Percentiles rank a stretch among this genome's conserved stretches.
phyloP scores from a whole-genome alignment of 2,888 invertebrate species.

The Spilosoma lubricipeda region DNA sequence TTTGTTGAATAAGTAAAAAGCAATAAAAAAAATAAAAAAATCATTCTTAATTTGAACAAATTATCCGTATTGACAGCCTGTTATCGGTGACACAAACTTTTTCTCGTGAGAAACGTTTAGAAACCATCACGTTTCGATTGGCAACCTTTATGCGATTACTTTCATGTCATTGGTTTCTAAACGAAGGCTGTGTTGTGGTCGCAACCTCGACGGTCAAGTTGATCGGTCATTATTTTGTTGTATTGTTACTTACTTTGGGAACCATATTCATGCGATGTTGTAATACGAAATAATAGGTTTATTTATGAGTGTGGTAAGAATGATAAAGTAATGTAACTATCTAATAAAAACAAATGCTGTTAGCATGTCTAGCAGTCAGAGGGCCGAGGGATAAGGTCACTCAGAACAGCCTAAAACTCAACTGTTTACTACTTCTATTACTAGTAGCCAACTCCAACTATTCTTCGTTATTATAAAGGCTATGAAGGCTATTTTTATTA shows the following conservation, averaged over 20 bases:
- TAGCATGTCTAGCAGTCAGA: no score
- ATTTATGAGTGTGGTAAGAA: not conserved
- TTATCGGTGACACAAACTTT: conserved; percentile 29
- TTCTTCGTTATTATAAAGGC: no score
- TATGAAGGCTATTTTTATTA: no score
- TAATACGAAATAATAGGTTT: not conserved
- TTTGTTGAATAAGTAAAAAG: not conserved
- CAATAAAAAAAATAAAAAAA: not conserved
- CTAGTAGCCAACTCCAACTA: no score
- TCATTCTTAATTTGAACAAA: conserved; percentile 20
- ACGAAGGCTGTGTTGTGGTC: conserved; percentile 38
- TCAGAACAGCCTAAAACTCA: no score
- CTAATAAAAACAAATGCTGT: not conserved
- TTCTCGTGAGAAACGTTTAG: conserved; percentile 37
- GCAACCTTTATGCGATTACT: conserved; percentile 35
- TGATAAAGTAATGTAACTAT: not conserved
- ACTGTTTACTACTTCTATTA: no score
- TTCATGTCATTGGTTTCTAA: conserved; percentile 44
- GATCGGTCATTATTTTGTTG: conserved; percentile 32
- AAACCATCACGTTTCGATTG: conserved; percentile 22
- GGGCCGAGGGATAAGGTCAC: no score
- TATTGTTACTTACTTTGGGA: conserved; percentile 31
- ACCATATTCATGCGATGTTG: not conserved
- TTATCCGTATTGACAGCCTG: conserved; percentile 27
- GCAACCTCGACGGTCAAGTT: conserved; percentile 36